Conservation (phyloP, 2,113 vertebrate genomes). For the Pseudopipra pipra region DNA sequence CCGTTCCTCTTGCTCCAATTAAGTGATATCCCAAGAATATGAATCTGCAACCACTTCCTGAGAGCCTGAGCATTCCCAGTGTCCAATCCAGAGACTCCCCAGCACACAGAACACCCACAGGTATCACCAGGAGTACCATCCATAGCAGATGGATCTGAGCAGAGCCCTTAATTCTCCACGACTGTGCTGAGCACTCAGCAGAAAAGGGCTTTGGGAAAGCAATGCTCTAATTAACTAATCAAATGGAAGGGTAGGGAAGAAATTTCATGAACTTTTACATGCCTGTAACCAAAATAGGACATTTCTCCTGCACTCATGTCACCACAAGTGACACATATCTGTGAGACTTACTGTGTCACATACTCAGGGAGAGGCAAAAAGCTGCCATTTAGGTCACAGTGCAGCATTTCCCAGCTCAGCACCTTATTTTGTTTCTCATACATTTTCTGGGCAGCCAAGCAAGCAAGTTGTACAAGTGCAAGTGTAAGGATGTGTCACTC, state of each 20-base stretch:
- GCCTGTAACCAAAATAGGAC: background rate
- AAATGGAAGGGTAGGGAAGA: background rate
- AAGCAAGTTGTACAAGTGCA: constrained; percentile 1
- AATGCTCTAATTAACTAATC: background rate
- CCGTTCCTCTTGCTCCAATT: background rate
- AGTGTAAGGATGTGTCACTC: constrained; percentile 16
- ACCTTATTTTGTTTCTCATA: constrained; percentile 8
- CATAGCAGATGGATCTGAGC: background rate
- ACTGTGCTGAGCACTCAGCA: background rate
- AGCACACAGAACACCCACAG: fast-evolving
- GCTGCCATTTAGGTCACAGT: background rate
- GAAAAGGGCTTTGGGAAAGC: background rate
- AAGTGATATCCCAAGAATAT: background rate
- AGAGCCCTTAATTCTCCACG: background rate
- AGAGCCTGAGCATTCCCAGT: background rate
- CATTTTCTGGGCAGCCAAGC: constrained; percentile 41
- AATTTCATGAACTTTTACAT: background rate
- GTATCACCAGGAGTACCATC: background rate
- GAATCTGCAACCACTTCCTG: background rate
- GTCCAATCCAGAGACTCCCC: background rate
- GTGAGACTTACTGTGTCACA: background rate
- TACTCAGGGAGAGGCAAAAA: background rate
- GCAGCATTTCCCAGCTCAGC: constrained; percentile 30
- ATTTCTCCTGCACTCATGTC: background rate
- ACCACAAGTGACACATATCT: constrained; percentile 2